Conservation (phyloP, 2,797 vertebrate genomes). For the Sorex maritimensis region DNA sequence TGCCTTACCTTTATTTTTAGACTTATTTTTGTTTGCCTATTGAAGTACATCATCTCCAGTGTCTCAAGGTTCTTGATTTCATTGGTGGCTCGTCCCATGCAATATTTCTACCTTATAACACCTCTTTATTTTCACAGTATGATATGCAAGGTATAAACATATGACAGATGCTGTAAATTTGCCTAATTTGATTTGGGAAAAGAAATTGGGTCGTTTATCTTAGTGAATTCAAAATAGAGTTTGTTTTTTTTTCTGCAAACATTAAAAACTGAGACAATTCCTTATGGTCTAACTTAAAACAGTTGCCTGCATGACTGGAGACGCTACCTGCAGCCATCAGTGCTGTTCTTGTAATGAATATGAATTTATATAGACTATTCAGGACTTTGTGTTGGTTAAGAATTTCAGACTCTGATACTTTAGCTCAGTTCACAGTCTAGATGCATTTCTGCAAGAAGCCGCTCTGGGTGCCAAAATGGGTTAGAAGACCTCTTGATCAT, state of each 20-base stretch:
- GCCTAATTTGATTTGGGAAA: slow-evolving; percentile 75
- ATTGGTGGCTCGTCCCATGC: not conserved
- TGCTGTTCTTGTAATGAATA: not conserved
- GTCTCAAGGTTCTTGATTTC: not conserved
- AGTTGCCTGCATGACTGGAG: not conserved
- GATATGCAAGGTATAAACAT: slow-evolving; percentile 45
- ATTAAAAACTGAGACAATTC: slow-evolving; percentile 51
- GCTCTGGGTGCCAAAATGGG: too few species aligned
- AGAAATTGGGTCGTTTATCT: slow-evolving; percentile 73
- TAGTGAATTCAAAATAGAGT: slow-evolving; percentile 69
- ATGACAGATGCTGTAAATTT: slow-evolving; percentile 75
- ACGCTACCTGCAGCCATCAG: not conserved
- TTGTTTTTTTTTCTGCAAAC: slow-evolving; percentile 56
- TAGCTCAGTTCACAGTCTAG: too few species aligned
- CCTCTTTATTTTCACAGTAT: slow-evolving; percentile 28
- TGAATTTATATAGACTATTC: not conserved
- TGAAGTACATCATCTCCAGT: slow-evolving; percentile 33
- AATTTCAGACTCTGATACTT: not conserved
- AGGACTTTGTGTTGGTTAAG: not conserved
- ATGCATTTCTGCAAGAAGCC: too few species aligned
- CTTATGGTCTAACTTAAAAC: not conserved
- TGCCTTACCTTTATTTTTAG: not conserved
- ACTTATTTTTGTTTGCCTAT: slow-evolving; percentile 42
- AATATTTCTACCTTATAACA: too few species aligned
- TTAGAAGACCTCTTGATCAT: too few species aligned